Evolutionary conservation across 2,888 invertebrate species (phyloP).

Genomic region (Drosophila silvestris): DNA sequence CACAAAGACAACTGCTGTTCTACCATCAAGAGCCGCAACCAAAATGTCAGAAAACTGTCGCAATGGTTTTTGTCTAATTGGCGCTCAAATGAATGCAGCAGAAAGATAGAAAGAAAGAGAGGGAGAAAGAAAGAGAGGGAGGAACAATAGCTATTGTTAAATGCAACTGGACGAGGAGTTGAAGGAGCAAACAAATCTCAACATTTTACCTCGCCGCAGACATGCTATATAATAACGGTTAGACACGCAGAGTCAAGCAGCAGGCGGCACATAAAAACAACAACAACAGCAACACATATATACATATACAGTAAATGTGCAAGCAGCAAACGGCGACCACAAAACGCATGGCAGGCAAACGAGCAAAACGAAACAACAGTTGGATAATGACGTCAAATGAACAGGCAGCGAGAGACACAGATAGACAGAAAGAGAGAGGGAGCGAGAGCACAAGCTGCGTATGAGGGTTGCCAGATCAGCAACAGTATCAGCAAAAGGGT

Average conservation of each 20-base stretch:
- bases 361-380: conserved; percentile 52
- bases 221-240: conserved; percentile 56
- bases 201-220: conserved; percentile 18
- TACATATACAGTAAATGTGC: conserved; percentile 34
- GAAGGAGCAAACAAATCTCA: conserved; percentile 41
- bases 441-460: conserved; percentile 7
- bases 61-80: conserved; percentile 63
- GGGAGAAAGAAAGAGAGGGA: conserved; percentile 1
- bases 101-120: conserved; percentile 1
- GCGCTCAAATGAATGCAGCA: conserved; percentile 58
- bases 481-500: conserved; percentile 19
- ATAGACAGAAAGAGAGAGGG: background rate
- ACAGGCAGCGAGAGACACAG: conserved; percentile 19
- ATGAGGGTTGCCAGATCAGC: conserved; percentile 44
- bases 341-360: conserved; percentile 32
- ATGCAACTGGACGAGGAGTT: conserved; percentile 28
- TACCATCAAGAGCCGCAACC: conserved; percentile 44
- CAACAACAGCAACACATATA: conserved; percentile 1
- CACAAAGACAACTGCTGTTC: conserved; percentile 8
- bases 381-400: conserved; percentile 63
- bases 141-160: conserved; percentile 12
- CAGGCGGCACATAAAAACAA: conserved; percentile 8
- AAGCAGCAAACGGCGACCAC: conserved; percentile 22
- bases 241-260: conserved; percentile 53
- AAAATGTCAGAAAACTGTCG: conserved; percentile 70